phyloP scores from a whole-genome alignment of 2,113 vertebrate species.

The Psammodynastes pulverulentus region DNA sequence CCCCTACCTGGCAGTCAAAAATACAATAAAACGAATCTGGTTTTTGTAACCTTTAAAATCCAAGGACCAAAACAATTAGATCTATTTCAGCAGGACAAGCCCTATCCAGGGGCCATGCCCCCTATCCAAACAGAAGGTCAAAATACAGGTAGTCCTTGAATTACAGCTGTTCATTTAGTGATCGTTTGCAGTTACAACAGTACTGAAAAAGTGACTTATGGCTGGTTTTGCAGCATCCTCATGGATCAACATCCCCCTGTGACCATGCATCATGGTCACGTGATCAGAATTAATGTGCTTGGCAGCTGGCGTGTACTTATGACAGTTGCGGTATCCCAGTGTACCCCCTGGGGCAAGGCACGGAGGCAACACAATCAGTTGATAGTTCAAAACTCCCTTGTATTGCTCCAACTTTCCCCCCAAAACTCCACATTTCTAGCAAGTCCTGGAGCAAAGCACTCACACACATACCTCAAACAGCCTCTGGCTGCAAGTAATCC shows the following conservation, averaged over 20 bases:
- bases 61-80: background rate
- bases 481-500: no score
- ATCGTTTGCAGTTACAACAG: background rate
- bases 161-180: background rate
- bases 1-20: background rate
- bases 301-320: background rate
- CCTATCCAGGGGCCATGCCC: background rate
- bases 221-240: background rate
- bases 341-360: no score
- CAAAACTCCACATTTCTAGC: no score
- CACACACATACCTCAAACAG: no score
- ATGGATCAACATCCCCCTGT: background rate
- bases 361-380: no score
- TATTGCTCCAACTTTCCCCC: no score
- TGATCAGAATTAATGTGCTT: background rate
- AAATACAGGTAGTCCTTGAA: background rate
- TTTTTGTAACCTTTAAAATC: background rate
- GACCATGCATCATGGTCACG: background rate
- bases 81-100: background rate
- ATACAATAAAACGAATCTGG: background rate
- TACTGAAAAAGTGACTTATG: background rate
- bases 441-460: no score
- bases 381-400: no score
- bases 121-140: background rate
- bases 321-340: background rate